phyloP scores from a whole-genome alignment of 2,113 vertebrate species.

The Oreochromis aureus region DNA sequence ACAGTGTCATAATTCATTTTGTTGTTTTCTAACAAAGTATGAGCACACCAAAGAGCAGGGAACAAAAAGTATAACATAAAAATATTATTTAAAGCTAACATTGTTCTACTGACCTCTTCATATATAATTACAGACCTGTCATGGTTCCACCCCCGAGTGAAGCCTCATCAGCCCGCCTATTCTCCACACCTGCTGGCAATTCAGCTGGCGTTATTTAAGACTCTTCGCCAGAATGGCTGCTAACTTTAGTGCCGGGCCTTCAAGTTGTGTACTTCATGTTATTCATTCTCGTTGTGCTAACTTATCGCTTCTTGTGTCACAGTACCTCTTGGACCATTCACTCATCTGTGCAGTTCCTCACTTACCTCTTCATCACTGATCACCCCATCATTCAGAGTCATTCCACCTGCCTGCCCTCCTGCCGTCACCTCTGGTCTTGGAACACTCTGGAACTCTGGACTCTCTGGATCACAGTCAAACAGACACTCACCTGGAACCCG shows the following conservation, averaged over 20 bases:
- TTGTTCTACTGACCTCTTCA: not conserved
- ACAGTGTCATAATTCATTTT: not conserved
- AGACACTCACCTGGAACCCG: rapidly evolving
- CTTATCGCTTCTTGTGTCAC: not conserved
- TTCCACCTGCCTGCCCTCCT: not conserved
- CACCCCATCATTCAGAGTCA: not conserved
- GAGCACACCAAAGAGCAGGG: not conserved
- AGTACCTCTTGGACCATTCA: not conserved
- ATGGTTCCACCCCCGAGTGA: not conserved
- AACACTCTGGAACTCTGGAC: not conserved
- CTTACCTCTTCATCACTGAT: not conserved
- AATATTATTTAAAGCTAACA: not conserved
- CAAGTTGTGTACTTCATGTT: not conserved
- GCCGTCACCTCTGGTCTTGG: not conserved
- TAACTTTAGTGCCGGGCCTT: rapidly evolving
- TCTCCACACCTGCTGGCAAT: not conserved
- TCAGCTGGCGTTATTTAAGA: not conserved
- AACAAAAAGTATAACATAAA: not conserved
- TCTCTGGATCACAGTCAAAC: not conserved
- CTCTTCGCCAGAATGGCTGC: not conserved
- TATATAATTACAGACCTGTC: not conserved
- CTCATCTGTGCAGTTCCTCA: not conserved
- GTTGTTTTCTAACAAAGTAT: not conserved
- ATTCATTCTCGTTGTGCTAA: not conserved
- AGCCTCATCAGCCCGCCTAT: not conserved